Evolutionary conservation across 1,140 invertebrate genomes (phyloP).

Genomic region (Pseudomyrmex flavicornis): DNA sequence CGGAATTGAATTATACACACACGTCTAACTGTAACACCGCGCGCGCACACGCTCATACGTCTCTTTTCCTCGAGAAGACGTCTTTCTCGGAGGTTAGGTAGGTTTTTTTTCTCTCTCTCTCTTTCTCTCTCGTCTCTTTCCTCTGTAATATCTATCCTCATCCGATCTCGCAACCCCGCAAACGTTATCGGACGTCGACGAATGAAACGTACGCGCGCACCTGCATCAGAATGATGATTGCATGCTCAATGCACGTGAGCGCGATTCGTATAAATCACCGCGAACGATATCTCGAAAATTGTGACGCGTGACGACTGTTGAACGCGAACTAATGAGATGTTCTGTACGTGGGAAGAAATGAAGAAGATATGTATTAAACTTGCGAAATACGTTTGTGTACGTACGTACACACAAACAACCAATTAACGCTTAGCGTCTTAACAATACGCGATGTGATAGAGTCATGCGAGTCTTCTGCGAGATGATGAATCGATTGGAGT

Average conservation of each 20-base stretch:
- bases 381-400: not conserved
- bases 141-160: constrained; percentile 10
- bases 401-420: not conserved
- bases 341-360: not conserved
- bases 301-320: constrained; percentile 32
- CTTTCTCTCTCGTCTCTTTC: constrained; percentile 16
- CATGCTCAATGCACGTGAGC: not conserved
- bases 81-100: too few species aligned
- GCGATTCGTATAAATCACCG: constrained; percentile 23
- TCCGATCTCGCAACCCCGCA: constrained; percentile 11
- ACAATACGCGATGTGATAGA: not conserved
- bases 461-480: not conserved
- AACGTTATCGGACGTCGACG: constrained; percentile 30
- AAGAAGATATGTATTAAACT: not conserved
- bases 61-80: too few species aligned
- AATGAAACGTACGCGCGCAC: constrained; percentile 44
- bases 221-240: constrained; percentile 26
- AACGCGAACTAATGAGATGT: constrained; percentile 34
- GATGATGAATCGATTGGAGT: too few species aligned
- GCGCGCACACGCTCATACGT: not conserved
- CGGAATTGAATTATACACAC: constrained; percentile 70
- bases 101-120: not conserved
- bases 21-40: constrained; percentile 73
- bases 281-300: constrained; percentile 13
- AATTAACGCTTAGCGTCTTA: not conserved